Evolutionary conservation across 2,888 invertebrate genomes (phyloP).

Genomic region (Thera britannica): DNA sequence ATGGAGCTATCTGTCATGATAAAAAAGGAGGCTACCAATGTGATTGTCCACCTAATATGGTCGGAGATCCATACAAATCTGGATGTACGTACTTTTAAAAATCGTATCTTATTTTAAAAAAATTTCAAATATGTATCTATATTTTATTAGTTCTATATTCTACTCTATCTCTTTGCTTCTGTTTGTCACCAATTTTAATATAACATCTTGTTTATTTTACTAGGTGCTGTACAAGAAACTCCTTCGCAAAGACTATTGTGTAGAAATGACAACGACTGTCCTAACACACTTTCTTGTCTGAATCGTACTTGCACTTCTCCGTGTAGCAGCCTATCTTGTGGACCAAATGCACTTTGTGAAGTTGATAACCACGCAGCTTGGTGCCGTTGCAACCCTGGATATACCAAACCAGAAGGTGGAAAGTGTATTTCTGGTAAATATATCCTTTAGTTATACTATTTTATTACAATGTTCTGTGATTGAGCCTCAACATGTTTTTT

Average conservation of each 20-base stretch:
- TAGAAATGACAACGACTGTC: slow-evolving; percentile 89
- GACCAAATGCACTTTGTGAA: slow-evolving; percentile 93
- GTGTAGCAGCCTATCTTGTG: slow-evolving; percentile 91
- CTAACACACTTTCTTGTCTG: slow-evolving; percentile 91
- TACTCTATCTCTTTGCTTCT: no score
- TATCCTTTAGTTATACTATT: neutral
- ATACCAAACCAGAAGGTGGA: slow-evolving; percentile 90
- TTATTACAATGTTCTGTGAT: neutral
- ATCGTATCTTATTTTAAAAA: neutral
- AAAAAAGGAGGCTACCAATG: slow-evolving; percentile 94
- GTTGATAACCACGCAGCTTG: slow-evolving; percentile 94
- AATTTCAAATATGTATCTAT: neutral
- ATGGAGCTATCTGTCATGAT: slow-evolving; percentile 95
- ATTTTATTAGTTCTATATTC: no score
- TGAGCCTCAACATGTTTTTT: neutral
- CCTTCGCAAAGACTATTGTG: slow-evolving; percentile 88
- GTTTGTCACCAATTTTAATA: neutral
- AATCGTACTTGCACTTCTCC: slow-evolving; percentile 93
- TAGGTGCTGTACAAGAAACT: slow-evolving; percentile 68
- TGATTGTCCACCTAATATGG: slow-evolving; percentile 92
- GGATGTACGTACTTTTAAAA: slow-evolving; percentile 86
- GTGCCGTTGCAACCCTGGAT: slow-evolving; percentile 95
- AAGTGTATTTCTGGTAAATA: slow-evolving; percentile 91
- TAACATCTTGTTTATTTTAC: slow-evolving; percentile 24
- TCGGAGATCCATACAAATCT: slow-evolving; percentile 93